phyloP scores from a whole-genome alignment of 2,113 vertebrate species.

The Ploceus nigricollis region DNA sequence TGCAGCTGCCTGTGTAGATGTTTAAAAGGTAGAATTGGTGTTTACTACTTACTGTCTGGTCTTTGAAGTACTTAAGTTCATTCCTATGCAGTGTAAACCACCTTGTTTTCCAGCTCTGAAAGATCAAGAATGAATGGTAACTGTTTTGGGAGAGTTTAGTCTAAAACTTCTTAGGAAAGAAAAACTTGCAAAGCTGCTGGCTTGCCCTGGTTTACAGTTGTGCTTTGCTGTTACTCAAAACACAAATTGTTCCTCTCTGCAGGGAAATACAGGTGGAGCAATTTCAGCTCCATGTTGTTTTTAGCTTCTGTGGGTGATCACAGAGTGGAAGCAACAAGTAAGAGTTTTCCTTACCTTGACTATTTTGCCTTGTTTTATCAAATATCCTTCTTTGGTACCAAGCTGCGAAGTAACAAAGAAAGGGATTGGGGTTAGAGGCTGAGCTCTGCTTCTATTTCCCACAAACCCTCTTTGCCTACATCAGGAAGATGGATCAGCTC shows the following conservation, averaged over 20 bases:
- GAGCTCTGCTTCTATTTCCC: background rate
- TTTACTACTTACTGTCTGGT: conserved; percentile 85
- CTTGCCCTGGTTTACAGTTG: background rate
- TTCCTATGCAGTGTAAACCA: conserved; percentile 95
- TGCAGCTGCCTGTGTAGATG: background rate
- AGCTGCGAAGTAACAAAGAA: conserved; percentile 76
- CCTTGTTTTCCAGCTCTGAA: conserved; percentile 93
- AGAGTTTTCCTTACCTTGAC: conserved; percentile 78
- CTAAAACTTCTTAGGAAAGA: background rate
- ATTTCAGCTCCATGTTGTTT: background rate
- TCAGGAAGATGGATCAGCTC: background rate
- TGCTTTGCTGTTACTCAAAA: background rate
- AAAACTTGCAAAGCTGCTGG: background rate
- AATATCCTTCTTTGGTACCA: conserved; percentile 95
- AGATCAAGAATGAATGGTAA: background rate
- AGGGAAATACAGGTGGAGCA: background rate
- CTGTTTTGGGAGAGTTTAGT: background rate
- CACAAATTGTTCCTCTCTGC: background rate
- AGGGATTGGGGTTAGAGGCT: background rate
- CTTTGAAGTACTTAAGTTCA: conserved; percentile 96
- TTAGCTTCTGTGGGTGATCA: background rate
- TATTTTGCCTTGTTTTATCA: conserved; percentile 89
- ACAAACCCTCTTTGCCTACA: background rate
- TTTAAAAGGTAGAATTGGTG: background rate
- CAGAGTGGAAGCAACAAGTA: background rate